Evolutionary conservation across 2,113 vertebrate genomes (phyloP).

Genomic region (Cnemophilus loriae): DNA sequence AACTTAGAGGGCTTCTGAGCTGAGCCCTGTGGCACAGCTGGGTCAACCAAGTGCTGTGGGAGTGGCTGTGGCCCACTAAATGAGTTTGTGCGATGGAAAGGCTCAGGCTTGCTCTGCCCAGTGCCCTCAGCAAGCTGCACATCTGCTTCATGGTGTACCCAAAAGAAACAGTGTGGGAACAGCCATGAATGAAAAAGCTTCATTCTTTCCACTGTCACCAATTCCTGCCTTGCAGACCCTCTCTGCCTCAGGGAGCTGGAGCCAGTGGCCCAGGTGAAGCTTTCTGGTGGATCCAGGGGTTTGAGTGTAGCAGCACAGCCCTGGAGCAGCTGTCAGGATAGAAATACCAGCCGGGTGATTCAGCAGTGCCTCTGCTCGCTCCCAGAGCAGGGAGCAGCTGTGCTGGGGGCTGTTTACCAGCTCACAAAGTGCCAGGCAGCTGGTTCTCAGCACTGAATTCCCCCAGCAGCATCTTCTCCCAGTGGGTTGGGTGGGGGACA

Average conservation of each 20-base stretch:
- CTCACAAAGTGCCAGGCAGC: neutral
- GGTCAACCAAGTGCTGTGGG: neutral
- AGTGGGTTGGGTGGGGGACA: rapidly evolving
- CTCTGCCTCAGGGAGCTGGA: neutral
- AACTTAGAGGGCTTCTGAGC: neutral
- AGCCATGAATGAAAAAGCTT: neutral
- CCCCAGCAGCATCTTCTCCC: neutral
- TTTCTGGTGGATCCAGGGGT: neutral
- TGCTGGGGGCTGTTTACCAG: neutral
- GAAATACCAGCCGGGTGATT: neutral
- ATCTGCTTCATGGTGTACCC: neutral
- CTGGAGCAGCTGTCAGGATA: neutral
- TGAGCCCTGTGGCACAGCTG: rapidly evolving
- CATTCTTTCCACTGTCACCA: rapidly evolving
- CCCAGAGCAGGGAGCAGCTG: neutral
- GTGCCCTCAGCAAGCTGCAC: neutral
- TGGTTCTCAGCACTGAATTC: neutral
- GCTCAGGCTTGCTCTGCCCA: neutral
- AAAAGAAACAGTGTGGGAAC: neutral
- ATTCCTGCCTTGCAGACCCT: neutral
- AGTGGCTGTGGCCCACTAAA: neutral
- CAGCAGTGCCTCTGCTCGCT: neutral
- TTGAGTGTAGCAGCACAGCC: neutral
- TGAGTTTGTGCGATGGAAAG: rapidly evolving
- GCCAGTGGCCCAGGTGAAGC: neutral